Evolutionary conservation across 30 jellyfish, hydroid and myxozoan species (phyloP), one percentile per base, ranked within the genome.

Genomic region (Hydra vulgaris): DNA sequence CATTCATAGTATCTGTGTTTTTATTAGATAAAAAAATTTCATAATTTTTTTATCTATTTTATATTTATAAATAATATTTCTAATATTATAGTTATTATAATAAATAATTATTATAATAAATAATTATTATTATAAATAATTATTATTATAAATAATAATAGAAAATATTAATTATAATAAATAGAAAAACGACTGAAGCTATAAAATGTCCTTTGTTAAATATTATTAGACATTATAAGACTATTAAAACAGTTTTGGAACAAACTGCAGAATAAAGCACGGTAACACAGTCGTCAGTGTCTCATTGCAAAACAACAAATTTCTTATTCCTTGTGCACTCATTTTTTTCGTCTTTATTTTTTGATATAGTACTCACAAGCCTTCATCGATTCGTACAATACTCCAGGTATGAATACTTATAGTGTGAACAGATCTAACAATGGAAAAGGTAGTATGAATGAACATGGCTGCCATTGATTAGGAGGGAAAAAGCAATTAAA

Each of bases 291-390:
- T 40, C 61, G 61, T 40, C 61, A 12, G 61, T 40, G 61, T 40
- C 61, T 40, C 61, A 40, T 5, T 40, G 61, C 61, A 40, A 40
- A 40, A 40, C 61, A 40, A 40, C 61, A 40, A 40, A 40, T 23
- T 20, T 68, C 27, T 68, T 68, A n/a, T 68, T 68, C 26, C 8
- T n/a, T 23, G 27, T 8, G 7, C 27, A 68, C 27, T n/a, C 27
- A n/a, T 23, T n/a, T 68, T n/a, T n/a, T 68, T 68, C 27, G 25
- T 40, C 61, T 78, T 53, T 78, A 53, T 78, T 78, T 73, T 78
- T 78, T 78, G 77, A 54, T 53, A 78, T 78, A 78, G 85, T 78
- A 78, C 54, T 54, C 85, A 20, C 85, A 78, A 78, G 68, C 56
- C 54, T 23, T 61, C 66, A 61, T 81, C 27, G 85, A 78, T 61